Conservation (phyloP, 1,140 invertebrate genomes). For the Camponotus floridanus region DNA sequence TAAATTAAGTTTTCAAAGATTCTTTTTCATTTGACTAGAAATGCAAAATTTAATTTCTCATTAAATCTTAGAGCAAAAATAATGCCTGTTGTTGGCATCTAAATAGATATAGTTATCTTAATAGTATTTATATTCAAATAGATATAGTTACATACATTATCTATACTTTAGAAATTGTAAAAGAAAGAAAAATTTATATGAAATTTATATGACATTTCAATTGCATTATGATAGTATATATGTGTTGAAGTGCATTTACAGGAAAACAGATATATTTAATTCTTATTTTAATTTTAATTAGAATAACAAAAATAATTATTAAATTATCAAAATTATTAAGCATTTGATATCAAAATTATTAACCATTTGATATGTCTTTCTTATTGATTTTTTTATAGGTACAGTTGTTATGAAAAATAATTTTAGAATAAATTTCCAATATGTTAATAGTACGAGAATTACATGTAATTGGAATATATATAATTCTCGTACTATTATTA, state of each 20-base stretch:
- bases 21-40: neutral
- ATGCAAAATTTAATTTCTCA: neutral
- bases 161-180: neutral
- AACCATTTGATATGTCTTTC: neutral
- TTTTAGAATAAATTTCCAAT: neutral
- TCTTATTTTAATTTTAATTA: slow-evolving; percentile 10
- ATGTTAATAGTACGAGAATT: neutral
- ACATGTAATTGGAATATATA: no score
- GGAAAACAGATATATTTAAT: neutral
- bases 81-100: neutral
- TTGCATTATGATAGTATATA: neutral
- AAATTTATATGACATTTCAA: neutral
- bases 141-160: neutral
- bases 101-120: neutral
- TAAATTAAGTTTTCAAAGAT: neutral
- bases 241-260: neutral
- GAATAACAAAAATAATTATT: neutral
- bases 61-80: neutral
- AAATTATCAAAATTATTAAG: neutral
- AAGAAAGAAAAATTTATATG: neutral
- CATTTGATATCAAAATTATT: neutral
- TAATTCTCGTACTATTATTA: no score
- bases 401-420: neutral
- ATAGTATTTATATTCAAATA: neutral
- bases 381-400: neutral